Conservation (phyloP, 2,888 invertebrate species). For the Rugalucina vietnamica region DNA sequence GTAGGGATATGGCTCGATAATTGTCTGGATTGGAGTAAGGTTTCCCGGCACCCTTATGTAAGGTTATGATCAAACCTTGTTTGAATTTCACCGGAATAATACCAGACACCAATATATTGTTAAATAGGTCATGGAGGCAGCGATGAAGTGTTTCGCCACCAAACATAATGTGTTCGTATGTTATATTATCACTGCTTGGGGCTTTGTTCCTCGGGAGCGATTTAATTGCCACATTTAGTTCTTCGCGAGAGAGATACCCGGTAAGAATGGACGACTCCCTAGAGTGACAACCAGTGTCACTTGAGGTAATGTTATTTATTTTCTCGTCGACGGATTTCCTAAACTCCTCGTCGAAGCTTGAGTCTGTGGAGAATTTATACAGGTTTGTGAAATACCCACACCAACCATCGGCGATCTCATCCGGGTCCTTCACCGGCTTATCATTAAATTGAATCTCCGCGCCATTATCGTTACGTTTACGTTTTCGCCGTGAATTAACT, state of each 20-base stretch:
- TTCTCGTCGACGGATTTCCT: no score
- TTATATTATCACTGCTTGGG: not conserved
- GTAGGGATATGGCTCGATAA: conserved; percentile 20
- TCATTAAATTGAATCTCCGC: not conserved
- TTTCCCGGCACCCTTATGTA: conserved; percentile 1
- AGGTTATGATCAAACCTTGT: not conserved
- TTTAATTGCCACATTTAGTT: not conserved
- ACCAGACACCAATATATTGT: not conserved
- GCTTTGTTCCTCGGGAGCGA: not conserved
- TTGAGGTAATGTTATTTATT: no score
- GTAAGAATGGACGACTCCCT: no score
- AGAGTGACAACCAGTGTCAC: no score
- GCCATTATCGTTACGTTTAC: not conserved
- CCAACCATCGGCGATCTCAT: conserved; percentile 1
- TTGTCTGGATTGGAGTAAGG: conserved; percentile 13
- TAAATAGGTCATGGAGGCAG: not conserved
- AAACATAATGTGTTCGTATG: not conserved
- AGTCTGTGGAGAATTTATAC: not conserved
- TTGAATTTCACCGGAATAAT: not conserved
- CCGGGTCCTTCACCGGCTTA: not conserved
- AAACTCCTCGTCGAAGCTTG: not conserved
- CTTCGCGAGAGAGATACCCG: no score
- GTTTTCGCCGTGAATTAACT: not conserved
- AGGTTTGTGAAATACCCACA: not conserved
- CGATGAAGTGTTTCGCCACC: not conserved